phyloP scores from a whole-genome alignment of 2,797 vertebrate species.

The Astyanax mexicanus region DNA sequence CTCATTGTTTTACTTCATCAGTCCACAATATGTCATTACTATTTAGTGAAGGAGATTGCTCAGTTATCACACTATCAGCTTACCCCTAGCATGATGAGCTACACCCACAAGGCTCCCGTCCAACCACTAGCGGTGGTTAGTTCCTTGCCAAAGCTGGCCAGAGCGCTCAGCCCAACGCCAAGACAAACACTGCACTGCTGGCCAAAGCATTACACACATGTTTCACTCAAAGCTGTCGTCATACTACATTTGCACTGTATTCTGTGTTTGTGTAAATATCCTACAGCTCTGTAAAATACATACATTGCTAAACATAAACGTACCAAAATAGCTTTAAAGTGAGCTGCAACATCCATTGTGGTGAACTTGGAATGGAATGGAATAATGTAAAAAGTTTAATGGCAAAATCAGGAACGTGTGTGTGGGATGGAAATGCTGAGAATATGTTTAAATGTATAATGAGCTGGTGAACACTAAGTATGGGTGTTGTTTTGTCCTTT shows the following conservation, averaged over 20 bases:
- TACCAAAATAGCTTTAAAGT: not conserved
- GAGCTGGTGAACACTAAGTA: no score
- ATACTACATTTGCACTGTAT: conserved; percentile 13
- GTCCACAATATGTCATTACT: not conserved
- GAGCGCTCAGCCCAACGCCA: not conserved
- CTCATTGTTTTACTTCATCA: not conserved
- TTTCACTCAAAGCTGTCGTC: conserved; percentile 1
- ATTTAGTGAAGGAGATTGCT: not conserved
- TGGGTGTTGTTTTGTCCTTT: no score
- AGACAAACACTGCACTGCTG: not conserved
- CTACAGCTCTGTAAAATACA: conserved; percentile 11
- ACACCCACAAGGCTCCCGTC: not conserved
- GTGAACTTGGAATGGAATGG: not conserved
- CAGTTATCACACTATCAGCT: conserved; percentile 10
- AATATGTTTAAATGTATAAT: no score
- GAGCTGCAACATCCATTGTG: not conserved
- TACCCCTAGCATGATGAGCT: not conserved
- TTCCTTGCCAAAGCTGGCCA: not conserved
- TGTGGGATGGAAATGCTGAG: no score
- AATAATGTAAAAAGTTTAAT: not conserved
- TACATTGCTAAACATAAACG: conserved; percentile 12
- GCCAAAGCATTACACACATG: conserved; percentile 12
- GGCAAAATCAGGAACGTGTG: not conserved
- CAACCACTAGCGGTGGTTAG: not conserved
- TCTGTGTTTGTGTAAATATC: conserved; percentile 32